Evolutionary conservation across 1,140 invertebrate species (phyloP).

Genomic region (Planococcus citri): DNA sequence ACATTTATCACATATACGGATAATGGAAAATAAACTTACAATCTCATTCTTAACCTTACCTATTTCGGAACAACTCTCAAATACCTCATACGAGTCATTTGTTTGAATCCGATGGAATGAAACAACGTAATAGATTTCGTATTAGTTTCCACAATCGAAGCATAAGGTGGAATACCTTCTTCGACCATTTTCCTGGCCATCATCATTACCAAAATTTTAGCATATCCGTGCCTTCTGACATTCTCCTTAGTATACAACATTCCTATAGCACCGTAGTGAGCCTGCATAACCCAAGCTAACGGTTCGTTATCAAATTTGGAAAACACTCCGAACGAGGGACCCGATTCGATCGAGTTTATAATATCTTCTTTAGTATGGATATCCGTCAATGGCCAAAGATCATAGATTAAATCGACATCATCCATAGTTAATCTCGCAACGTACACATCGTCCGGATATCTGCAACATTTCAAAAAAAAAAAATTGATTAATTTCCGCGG

Average conservation of each 20-base stretch:
- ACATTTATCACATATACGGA: too few species aligned
- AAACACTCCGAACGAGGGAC: background rate
- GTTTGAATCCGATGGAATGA: constrained; percentile 9
- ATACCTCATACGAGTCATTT: background rate
- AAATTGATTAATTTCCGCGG: background rate
- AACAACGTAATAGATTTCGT: background rate
- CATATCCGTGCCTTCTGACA: background rate
- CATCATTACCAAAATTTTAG: background rate
- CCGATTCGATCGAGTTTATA: background rate
- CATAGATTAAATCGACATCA: background rate
- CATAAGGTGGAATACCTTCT: background rate
- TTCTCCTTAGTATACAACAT: background rate
- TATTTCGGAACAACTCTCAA: background rate
- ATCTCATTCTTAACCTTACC: too few species aligned
- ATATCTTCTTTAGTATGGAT: constrained; percentile 9
- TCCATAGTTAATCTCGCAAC: background rate
- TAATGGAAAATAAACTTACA: too few species aligned
- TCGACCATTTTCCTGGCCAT: background rate
- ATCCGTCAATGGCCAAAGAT: background rate
- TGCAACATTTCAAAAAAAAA: background rate
- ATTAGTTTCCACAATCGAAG: background rate
- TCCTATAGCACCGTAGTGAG: background rate
- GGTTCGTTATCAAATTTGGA: background rate
- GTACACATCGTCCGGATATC: background rate
- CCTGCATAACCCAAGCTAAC: background rate